Conservation (phyloP, 1,140 invertebrate genomes). For the Sinella curviseta region DNA sequence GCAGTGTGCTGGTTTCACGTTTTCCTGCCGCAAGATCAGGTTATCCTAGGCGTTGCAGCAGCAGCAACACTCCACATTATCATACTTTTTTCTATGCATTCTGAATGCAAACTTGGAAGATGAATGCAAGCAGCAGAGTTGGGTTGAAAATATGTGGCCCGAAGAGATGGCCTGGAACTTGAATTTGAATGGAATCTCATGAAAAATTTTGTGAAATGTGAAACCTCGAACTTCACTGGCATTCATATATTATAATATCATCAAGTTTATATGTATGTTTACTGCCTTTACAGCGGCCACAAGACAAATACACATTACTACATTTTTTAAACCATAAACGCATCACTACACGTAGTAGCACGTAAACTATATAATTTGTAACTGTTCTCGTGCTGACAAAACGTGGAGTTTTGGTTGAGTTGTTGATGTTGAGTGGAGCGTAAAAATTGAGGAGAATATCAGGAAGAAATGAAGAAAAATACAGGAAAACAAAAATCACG, state of each 20-base stretch:
- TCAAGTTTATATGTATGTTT: neutral
- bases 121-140: neutral
- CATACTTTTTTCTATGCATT: neutral
- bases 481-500: neutral
- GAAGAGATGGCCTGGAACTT: neutral
- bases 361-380: constrained; percentile 4
- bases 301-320: neutral
- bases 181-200: constrained; percentile 3
- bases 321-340: neutral
- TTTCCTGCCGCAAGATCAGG: neutral
- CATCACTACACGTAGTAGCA: neutral
- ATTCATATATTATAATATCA: neutral
- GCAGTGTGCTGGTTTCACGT: neutral
- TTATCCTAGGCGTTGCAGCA: neutral
- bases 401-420: neutral
- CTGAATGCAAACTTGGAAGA: neutral
- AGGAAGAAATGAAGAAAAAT: neutral
- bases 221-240: neutral
- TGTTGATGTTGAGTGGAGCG: neutral
- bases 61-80: neutral
- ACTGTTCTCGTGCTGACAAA: neutral
- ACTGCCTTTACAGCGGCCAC: neutral
- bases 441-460: neutral
- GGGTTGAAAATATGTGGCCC: neutral
- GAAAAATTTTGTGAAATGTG: constrained; percentile 1